A percentile compares a stretch with the other conserved stretches of the same genome.
Conservation (phyloP, 35 echinoderm and acorn worm genomes). For the Anneissia japonica region DNA sequence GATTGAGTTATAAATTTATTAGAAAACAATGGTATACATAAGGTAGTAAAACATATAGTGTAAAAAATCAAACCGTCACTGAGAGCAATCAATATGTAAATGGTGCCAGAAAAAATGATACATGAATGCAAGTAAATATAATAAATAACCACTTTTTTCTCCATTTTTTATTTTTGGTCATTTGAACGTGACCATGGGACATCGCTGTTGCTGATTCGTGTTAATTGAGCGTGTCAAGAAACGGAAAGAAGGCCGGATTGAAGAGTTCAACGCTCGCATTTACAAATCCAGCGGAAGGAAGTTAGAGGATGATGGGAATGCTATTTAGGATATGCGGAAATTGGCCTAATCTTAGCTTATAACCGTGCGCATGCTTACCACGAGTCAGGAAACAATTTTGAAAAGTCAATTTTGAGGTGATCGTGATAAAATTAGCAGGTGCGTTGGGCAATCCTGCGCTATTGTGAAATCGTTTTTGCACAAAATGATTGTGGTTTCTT, state of each 20-base stretch:
- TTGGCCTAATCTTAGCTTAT: neutral
- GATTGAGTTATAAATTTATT: too few species aligned
- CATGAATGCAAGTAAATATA: neutral
- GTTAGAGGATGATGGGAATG: neutral
- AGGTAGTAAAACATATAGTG: too few species aligned
- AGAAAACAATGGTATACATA: too few species aligned
- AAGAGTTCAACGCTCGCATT: neutral
- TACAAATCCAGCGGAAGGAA: neutral
- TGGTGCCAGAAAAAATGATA: too few species aligned
- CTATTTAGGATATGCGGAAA: neutral
- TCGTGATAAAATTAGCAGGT: neutral
- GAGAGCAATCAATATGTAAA: too few species aligned
- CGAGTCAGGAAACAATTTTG: neutral
- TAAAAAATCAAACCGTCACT: too few species aligned
- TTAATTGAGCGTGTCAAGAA: neutral
- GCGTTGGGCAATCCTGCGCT: neutral
- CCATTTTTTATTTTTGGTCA: neutral
- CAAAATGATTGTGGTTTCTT: neutral
- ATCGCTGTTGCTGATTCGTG: neutral
- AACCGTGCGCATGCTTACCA: neutral
- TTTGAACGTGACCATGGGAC: neutral
- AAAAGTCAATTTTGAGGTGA: neutral
- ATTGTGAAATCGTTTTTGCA: neutral
- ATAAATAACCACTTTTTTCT: neutral
- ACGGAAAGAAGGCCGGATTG: neutral